These are phyloP conservation scores for Emmelina monodactyla DNA, from an alignment of 2,888 invertebrate genomes.

Conservation along the genomic window DNA sequence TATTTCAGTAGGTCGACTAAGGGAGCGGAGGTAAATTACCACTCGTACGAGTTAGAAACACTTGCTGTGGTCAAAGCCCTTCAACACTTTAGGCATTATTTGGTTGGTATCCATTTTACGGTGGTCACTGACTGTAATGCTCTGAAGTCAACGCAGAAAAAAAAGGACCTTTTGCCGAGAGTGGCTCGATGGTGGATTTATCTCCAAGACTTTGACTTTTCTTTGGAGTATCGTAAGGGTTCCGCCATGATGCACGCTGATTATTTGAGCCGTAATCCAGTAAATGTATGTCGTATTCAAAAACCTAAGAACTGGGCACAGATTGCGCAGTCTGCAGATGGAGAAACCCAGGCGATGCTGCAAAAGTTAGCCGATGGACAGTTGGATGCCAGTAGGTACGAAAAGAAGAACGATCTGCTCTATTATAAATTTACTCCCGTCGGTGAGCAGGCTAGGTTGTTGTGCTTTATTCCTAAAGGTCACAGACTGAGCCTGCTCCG, in stretches of 20 bases:
- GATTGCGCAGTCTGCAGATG: background rate
- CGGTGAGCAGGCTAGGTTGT: conserved; percentile 4
- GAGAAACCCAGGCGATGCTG: background rate
- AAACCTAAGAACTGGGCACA: background rate
- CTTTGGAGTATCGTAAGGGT: background rate
- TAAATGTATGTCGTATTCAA: background rate
- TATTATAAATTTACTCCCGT: conserved; percentile 3
- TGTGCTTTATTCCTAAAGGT: conserved; percentile 7
- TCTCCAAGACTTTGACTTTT: background rate
- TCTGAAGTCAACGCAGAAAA: background rate
- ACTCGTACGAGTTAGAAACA: no score
- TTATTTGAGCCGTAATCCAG: background rate
- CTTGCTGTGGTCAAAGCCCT: no score
- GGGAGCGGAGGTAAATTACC: no score
- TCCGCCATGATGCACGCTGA: background rate
- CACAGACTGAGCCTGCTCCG: conserved; percentile 6
- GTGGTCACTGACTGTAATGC: conserved; percentile 5
- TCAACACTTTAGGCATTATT: conserved; percentile 1
- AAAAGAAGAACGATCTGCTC: conserved; percentile 5
- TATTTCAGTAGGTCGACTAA: no score
- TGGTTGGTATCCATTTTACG: conserved; percentile 1
- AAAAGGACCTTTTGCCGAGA: conserved; percentile 2
- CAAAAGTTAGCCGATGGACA: conserved; percentile 2
- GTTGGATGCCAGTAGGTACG: conserved; percentile 6
- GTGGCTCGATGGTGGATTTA: conserved; percentile 2